These are phyloP conservation scores for Melanotaenia maccullochi DNA, from an alignment of 2,797 vertebrate genomes.

Conservation along the genomic window DNA sequence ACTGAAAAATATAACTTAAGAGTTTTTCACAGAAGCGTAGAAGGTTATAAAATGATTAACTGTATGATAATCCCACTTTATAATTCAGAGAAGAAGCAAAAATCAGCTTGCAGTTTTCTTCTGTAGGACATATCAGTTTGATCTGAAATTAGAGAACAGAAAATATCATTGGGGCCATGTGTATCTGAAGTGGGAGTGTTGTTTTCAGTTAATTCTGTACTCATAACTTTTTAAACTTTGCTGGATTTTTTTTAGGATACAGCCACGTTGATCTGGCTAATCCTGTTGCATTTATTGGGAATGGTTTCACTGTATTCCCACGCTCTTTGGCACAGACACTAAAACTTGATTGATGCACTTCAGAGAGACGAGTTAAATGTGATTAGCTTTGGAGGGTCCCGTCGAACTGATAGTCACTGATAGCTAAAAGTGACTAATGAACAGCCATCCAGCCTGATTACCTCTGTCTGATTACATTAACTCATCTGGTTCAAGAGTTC, in stretches of 20 bases:
- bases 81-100: too few species aligned
- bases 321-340: background rate
- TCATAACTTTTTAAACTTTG: background rate
- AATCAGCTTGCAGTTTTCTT: background rate
- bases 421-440: background rate
- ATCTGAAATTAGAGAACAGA: background rate
- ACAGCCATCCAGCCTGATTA: background rate
- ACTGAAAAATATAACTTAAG: background rate
- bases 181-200: background rate
- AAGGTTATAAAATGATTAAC: background rate
- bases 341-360: background rate
- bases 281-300: background rate
- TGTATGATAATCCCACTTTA: too few species aligned
- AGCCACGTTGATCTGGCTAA: background rate
- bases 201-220: background rate
- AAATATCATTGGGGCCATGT: background rate
- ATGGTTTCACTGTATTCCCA: slow-evolving; percentile 30
- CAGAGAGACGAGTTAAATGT: background rate
- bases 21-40: background rate
- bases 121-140: background rate
- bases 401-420: background rate
- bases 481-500: background rate
- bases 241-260: background rate
- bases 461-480: slow-evolving; percentile 1
- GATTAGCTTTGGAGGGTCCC: slow-evolving; percentile 14